A percentile compares a stretch with the other conserved stretches of the same genome.
phyloP scores from a whole-genome alignment of 2,113 vertebrate genomes.

The Alaudala cheleensis region DNA sequence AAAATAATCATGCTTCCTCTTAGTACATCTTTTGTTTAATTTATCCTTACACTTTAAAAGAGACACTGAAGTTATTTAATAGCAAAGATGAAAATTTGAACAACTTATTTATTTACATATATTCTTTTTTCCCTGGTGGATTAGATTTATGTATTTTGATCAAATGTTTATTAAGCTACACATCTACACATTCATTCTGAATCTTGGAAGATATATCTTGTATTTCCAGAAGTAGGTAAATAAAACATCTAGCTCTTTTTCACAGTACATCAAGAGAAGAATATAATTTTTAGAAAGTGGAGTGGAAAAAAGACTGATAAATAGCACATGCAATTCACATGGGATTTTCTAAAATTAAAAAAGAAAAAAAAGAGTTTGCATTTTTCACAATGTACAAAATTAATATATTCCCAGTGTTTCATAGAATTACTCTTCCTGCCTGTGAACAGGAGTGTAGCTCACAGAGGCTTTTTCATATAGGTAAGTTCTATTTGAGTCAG shows the following conservation, averaged over 20 bases:
- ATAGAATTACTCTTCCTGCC: neutral
- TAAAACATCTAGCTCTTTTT: neutral
- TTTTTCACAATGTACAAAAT: neutral
- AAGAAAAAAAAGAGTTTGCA: neutral
- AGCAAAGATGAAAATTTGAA: neutral
- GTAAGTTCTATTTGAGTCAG: neutral
- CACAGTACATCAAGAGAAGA: neutral
- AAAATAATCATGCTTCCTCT: neutral
- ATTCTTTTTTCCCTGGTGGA: neutral
- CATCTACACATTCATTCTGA: neutral
- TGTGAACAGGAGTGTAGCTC: neutral
- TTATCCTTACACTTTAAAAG: neutral
- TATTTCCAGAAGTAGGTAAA: neutral
- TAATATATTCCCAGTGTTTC: neutral
- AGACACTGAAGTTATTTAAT: neutral
- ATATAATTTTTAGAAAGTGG: neutral
- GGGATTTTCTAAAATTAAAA: fast-evolving
- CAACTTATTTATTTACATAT: neutral
- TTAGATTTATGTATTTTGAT: neutral
- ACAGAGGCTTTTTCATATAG: neutral
- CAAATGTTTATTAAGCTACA: neutral
- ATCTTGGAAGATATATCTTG: neutral
- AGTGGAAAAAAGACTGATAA: neutral
- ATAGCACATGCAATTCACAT: fast-evolving
- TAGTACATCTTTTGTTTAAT: neutral